Conservation (phyloP, 2,797 vertebrate species). For the Pempheris klunzingeri region DNA sequence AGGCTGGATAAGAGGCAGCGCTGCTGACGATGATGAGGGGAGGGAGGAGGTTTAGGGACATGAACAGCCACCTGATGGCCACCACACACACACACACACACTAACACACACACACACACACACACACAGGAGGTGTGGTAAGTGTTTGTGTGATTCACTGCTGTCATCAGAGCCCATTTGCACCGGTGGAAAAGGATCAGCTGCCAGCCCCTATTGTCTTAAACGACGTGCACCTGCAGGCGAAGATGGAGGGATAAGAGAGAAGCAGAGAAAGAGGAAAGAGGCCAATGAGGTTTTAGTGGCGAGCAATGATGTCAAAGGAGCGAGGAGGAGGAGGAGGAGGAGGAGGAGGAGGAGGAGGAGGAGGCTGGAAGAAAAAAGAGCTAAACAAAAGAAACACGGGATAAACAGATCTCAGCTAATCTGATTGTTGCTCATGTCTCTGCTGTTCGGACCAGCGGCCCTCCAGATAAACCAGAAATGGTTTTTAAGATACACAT, state of each 20-base stretch:
- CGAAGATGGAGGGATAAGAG: slow-evolving; percentile 53
- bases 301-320: slow-evolving; percentile 54
- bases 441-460: slow-evolving; percentile 35
- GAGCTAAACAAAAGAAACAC: background rate
- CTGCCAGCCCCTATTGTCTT: slow-evolving; percentile 71
- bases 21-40: slow-evolving; percentile 53
- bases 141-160: slow-evolving; percentile 59
- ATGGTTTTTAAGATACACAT: slow-evolving; percentile 27
- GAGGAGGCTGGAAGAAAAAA: background rate
- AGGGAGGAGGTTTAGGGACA: slow-evolving; percentile 49
- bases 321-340: background rate
- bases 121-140: slow-evolving; percentile 24
- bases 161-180: slow-evolving; percentile 78
- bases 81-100: slow-evolving; percentile 8
- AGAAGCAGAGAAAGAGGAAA: background rate
- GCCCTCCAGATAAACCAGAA: slow-evolving; percentile 36
- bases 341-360: too few relatives aligned
- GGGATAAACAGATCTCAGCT: slow-evolving; percentile 64
- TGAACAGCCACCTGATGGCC: slow-evolving; percentile 68
- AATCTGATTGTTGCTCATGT: slow-evolving; percentile 69
- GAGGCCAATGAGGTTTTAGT: slow-evolving; percentile 34
- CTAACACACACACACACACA: slow-evolving; percentile 13
- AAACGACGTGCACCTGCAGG: slow-evolving; percentile 78
- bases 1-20: slow-evolving; percentile 58
- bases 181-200: slow-evolving; percentile 66